These are phyloP conservation scores for Equus przewalskii DNA, from an alignment of 2,113 vertebrate species.

Conservation along the genomic window DNA sequence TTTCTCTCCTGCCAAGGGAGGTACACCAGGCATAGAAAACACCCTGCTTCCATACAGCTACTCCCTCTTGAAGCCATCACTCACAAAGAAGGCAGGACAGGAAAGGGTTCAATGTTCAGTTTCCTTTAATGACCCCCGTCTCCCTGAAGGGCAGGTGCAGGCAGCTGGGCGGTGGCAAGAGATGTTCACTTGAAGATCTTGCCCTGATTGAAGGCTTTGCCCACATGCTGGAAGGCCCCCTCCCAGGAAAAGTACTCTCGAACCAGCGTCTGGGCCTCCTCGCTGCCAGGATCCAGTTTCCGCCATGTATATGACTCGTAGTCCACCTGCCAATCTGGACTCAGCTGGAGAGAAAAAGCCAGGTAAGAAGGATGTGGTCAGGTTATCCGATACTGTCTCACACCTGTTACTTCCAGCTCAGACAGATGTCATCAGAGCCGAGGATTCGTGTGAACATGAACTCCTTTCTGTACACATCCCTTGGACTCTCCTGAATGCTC, in stretches of 20 bases:
- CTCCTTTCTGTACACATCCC: neutral
- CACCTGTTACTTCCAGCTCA: neutral
- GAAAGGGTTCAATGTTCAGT: conserved; percentile 72
- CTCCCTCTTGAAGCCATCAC: neutral
- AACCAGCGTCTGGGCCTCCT: conserved; percentile 94
- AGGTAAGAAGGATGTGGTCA: neutral
- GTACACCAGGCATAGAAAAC: neutral
- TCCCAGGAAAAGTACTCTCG: conserved; percentile 96
- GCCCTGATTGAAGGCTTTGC: conserved; percentile 94
- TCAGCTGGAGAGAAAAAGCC: conserved; percentile 87
- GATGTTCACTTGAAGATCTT: conserved; percentile 95
- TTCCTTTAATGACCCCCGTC: conserved; percentile 79
- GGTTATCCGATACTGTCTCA: neutral
- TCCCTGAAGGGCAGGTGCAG: conserved; percentile 65
- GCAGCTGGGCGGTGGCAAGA: neutral
- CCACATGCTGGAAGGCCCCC: conserved; percentile 94
- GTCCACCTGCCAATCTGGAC: conserved; percentile 94
- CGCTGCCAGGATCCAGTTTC: conserved; percentile 92
- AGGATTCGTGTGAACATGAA: neutral
- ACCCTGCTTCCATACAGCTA: neutral
- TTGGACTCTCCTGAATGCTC: neutral
- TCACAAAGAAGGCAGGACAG: conserved; percentile 67
- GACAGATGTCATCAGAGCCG: neutral
- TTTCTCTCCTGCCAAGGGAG: neutral
- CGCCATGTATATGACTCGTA: conserved; percentile 95